Percentiles rank a stretch among this genome's conserved stretches.
phyloP scores from a whole-genome alignment of 35 echinoderm and acorn worm species.

The Ophiothrix spiculata region DNA sequence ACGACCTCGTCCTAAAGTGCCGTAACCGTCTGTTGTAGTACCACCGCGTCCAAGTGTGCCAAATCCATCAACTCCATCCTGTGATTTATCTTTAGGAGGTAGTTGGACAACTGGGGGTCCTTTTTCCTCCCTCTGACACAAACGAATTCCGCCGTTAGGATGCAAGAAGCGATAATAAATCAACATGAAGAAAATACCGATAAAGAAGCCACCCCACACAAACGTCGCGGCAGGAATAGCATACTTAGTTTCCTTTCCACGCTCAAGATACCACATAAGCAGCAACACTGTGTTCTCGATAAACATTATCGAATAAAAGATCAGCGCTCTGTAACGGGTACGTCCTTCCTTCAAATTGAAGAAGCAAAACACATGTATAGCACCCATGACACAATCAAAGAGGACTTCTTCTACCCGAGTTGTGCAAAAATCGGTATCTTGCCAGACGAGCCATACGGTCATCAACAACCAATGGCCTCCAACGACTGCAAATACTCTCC shows the following conservation, averaged over 20 bases:
- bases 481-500: conserved; percentile 68
- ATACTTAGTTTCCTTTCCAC: conserved; percentile 46
- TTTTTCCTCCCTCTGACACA: conserved; percentile 3
- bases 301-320: conserved; percentile 74
- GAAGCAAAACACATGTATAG: conserved; percentile 93
- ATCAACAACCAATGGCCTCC: conserved; percentile 79
- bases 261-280: conserved; percentile 71
- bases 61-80: neutral
- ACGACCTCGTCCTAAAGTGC: neutral
- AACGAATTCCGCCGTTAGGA: conserved; percentile 47
- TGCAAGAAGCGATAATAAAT: conserved; percentile 85
- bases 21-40: neutral
- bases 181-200: conserved; percentile 69
- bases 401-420: conserved; percentile 77
- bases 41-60: neutral
- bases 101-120: neutral
- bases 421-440: conserved; percentile 82
- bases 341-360: conserved; percentile 97
- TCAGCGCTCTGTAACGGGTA: conserved; percentile 50
- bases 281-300: conserved; percentile 86
- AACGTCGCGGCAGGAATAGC: conserved; percentile 60
- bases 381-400: conserved; percentile 87
- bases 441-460: conserved; percentile 76
- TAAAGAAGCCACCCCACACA: conserved; percentile 89
- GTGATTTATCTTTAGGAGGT: neutral